Percentiles rank a stretch among this genome's conserved stretches.
Conservation (phyloP, 1,140 invertebrate genomes). For the Aphidius gifuensis region DNA sequence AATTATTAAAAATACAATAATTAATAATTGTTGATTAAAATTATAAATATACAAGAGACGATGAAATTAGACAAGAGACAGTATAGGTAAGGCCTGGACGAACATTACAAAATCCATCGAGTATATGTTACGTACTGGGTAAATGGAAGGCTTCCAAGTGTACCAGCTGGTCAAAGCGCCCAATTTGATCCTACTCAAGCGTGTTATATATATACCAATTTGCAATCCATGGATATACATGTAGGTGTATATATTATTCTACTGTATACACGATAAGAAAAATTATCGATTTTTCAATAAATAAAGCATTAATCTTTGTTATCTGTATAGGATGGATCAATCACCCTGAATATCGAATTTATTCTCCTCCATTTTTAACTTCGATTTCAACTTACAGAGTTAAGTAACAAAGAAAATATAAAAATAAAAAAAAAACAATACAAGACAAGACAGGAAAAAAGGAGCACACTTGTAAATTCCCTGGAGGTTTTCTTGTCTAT, state of each 20-base stretch:
- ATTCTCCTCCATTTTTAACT: not conserved
- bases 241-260: too few relatives aligned
- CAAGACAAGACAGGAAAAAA: not conserved
- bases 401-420: too few relatives aligned
- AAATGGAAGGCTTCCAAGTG: not conserved
- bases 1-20: too few relatives aligned
- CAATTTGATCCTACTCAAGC: conserved; percentile 5
- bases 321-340: not conserved
- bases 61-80: too few relatives aligned
- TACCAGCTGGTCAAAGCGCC: not conserved
- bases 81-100: too few relatives aligned
- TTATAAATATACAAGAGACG: too few relatives aligned
- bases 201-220: not conserved
- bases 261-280: not conserved
- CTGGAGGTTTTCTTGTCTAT: conserved; percentile 7
- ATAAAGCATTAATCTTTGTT: conserved; percentile 8
- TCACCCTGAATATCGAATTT: conserved; percentile 2
- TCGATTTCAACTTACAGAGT: conserved; percentile 3
- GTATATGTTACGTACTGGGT: too few relatives aligned
- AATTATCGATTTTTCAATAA: not conserved
- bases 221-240: not conserved
- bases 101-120: too few relatives aligned
- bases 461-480: not conserved
- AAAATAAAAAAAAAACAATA: not conserved
- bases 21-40: too few relatives aligned